Conservation (phyloP, 2,113 vertebrate genomes). For the Phycodurus eques region DNA sequence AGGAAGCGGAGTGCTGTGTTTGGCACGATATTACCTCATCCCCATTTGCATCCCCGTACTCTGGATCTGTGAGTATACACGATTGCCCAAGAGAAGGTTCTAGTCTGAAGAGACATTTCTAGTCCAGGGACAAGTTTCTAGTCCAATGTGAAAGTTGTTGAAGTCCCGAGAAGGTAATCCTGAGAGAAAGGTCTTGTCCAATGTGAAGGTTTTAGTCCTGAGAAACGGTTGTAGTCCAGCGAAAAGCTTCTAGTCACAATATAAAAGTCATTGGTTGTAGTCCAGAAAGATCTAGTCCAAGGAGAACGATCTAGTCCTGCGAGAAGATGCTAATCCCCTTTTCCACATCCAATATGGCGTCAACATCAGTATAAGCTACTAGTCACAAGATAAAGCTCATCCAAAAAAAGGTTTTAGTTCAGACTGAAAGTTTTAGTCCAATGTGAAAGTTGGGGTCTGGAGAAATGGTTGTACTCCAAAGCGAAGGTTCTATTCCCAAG, state of each 20-base stretch:
- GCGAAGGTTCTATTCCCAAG: too few species aligned
- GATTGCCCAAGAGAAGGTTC: not conserved
- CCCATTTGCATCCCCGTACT: not conserved
- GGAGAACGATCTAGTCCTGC: too few species aligned
- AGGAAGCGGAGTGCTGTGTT: not conserved
- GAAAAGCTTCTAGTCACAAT: not conserved
- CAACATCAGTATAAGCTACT: too few species aligned
- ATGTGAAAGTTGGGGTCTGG: too few species aligned
- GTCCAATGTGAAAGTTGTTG: not conserved
- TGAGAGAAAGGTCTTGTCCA: not conserved
- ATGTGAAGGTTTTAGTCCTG: not conserved
- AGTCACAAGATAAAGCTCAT: too few species aligned
- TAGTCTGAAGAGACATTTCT: not conserved
- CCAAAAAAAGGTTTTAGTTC: too few species aligned
- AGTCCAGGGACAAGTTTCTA: not conserved
- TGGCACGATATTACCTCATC: not conserved
- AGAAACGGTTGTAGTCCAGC: not conserved
- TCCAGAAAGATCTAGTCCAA: too few species aligned
- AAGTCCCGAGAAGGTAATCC: not conserved
- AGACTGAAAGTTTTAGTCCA: too few species aligned
- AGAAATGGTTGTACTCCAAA: too few species aligned
- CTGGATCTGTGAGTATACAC: not conserved
- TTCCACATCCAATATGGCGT: too few species aligned
- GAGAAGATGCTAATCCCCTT: too few species aligned
- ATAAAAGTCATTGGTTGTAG: too few species aligned